Evolutionary conservation across 2,888 invertebrate species (phyloP), one percentile per base, ranked within the genome.

Genomic region (Agrochola litura): DNA sequence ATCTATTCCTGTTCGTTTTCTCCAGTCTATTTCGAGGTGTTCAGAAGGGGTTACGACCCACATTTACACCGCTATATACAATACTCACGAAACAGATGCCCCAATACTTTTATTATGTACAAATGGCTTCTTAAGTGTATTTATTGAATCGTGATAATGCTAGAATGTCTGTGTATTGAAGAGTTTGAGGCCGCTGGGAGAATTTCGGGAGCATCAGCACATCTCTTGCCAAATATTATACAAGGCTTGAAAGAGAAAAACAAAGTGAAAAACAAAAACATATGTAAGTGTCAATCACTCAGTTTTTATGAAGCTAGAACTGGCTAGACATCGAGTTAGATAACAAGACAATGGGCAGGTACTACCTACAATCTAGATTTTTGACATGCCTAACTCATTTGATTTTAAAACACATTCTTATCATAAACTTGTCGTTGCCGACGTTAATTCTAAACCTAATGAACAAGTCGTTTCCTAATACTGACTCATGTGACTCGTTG

Each of bases 11-110:
- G 77, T 80, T 71, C 58, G 52, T 72, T 84, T 82, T 67, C 82
- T 76, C 56, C 56, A 30, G 41, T 87, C 90, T 92, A 92, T 92
- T 92, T 90, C 79, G 81, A 83, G 83, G 71, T 82, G 73, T 76
- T 84, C 79, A 71, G 85, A 90, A 91, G 85, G 90, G 90, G 91
- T 91, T 90, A 91, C 78, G 87, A 87, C 87, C 89, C 85, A 88
- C 78, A 89, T 88, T 89, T 81, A 82, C 89, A 86, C 86, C 78
- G 84, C 74, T 83, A 86, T 80, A 86, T 78, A 81, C 80, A 83
- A 80, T 87, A 84, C 87, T 90, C 89, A 92, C 81, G 84, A 89
- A 93, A 89, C 95, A 95, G 94, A 95, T 93, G 93, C 90, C 89
- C 82, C 73, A 83, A 79, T 85, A 88, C 84, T 91, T 94, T 93